phyloP scores from a whole-genome alignment of 2,797 vertebrate genomes.

The Anguilla megastoma region DNA sequence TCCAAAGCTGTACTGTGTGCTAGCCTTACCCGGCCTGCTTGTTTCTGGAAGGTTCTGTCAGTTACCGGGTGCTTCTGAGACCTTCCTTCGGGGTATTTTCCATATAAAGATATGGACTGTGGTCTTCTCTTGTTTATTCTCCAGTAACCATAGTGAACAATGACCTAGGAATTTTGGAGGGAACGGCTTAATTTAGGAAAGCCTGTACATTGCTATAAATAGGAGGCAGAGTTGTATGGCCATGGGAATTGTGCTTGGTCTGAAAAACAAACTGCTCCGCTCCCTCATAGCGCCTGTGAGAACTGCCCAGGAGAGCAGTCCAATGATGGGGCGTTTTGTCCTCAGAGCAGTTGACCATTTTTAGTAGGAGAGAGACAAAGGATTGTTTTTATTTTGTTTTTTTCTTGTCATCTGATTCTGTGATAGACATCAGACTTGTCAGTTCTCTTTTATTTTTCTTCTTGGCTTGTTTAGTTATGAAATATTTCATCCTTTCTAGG shows the following conservation, averaged over 20 bases:
- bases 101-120: slow-evolving; percentile 39
- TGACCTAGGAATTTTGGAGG: slow-evolving; percentile 73
- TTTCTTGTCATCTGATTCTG: slow-evolving; percentile 7
- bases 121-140: slow-evolving; percentile 41
- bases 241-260: slow-evolving; percentile 73
- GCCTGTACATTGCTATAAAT: slow-evolving; percentile 65
- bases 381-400: not conserved
- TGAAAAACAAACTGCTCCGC: slow-evolving; percentile 64
- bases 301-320: not conserved
- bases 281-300: slow-evolving; percentile 34
- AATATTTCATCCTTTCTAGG: slow-evolving; percentile 39
- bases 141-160: slow-evolving; percentile 64
- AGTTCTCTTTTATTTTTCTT: not conserved
- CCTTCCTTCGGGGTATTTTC: slow-evolving; percentile 24
- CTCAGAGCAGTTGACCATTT: slow-evolving; percentile 4
- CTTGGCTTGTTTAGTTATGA: slow-evolving; percentile 35
- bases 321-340: slow-evolving; percentile 10
- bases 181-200: slow-evolving; percentile 67
- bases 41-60: slow-evolving; percentile 22
- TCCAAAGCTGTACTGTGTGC: not conserved
- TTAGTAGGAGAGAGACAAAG: slow-evolving; percentile 32
- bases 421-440: not conserved
- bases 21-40: not conserved
- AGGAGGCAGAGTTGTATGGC: slow-evolving; percentile 65
- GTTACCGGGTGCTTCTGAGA: not conserved